Evolutionary conservation across 2,888 invertebrate species (phyloP).

Genomic region (Azorinus chamasolen): DNA sequence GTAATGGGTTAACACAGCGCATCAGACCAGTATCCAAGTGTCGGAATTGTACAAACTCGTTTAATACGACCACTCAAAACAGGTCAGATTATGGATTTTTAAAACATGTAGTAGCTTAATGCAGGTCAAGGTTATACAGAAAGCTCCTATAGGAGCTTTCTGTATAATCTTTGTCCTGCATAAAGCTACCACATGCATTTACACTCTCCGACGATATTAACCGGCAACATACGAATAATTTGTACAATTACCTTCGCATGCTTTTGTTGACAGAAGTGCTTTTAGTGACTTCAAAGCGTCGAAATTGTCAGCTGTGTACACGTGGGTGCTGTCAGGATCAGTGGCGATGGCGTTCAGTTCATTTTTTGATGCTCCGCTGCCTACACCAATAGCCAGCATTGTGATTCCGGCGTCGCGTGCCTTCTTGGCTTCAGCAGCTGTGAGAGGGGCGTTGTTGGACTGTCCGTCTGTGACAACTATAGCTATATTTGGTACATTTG

Average conservation of each 20-base stretch:
- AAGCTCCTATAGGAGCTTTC: no score
- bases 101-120: no score
- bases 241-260: conserved; percentile 80
- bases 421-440: conserved; percentile 68
- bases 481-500: conserved; percentile 75
- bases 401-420: conserved; percentile 69
- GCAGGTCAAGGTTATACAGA: no score
- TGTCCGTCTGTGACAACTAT: conserved; percentile 79
- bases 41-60: no score
- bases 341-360: conserved; percentile 78
- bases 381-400: conserved; percentile 77
- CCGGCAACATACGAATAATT: no score
- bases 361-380: conserved; percentile 63
- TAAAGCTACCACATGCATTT: no score
- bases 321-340: conserved; percentile 78
- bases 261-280: conserved; percentile 71
- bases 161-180: no score
- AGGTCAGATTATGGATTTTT: no score
- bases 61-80: no score
- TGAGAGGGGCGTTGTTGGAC: conserved; percentile 67
- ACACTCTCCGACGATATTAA: no score
- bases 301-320: conserved; percentile 79
- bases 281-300: conserved; percentile 74
- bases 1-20: no score
- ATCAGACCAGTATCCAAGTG: no score